Conservation (phyloP, 1,140 invertebrate genomes). For the Panulirus ornatus region DNA sequence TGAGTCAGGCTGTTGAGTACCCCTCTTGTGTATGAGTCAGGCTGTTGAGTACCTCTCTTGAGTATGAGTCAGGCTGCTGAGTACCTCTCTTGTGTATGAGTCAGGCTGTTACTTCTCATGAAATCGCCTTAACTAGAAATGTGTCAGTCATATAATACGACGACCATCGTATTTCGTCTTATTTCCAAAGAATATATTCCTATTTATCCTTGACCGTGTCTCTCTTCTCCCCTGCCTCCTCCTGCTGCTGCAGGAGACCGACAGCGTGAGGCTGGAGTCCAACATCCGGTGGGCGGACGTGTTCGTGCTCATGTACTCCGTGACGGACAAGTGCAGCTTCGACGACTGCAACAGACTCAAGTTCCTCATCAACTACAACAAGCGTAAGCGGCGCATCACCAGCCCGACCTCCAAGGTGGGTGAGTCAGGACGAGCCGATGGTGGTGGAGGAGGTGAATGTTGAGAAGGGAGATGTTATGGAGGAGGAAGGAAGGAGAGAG, state of each 20-base stretch:
- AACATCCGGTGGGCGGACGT: slow-evolving; percentile 85
- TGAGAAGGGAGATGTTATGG: neutral
- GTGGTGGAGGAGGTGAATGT: neutral
- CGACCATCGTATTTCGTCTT: no score
- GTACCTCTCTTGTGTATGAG: no score
- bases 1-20: no score
- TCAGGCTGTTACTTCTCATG: no score
- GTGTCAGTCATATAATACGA: no score
- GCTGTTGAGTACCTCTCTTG: no score
- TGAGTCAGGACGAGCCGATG: neutral
- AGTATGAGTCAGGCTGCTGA: no score
- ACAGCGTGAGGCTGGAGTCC: slow-evolving; percentile 85
- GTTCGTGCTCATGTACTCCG: slow-evolving; percentile 79
- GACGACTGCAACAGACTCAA: slow-evolving; percentile 86
- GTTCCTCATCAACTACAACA: slow-evolving; percentile 88
- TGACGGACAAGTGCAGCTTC: slow-evolving; percentile 79
- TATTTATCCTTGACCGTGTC: no score
- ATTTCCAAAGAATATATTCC: no score
- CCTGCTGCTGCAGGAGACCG: slow-evolving; percentile 74
- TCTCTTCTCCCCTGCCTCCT: neutral
- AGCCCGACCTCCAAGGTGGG: slow-evolving; percentile 79
- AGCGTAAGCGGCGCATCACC: slow-evolving; percentile 83
- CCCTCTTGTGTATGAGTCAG: no score
- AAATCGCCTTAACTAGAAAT: no score
- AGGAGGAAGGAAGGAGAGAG: neutral